Evolutionary conservation across 1,140 invertebrate genomes (phyloP), one percentile per base, ranked within the genome.

Genomic region (Pogonomyrmex barbatus): DNA sequence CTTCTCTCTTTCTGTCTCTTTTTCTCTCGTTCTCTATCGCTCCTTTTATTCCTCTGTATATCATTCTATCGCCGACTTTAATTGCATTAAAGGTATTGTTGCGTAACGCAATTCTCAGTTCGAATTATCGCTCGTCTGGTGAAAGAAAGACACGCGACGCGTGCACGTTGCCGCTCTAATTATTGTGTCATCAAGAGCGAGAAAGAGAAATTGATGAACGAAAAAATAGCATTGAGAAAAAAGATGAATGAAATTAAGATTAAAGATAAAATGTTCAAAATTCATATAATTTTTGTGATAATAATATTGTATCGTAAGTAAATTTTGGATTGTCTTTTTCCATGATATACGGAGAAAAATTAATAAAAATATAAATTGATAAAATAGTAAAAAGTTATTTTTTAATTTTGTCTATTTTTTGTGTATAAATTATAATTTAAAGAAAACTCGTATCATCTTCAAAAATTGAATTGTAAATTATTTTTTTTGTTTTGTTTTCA

Each of bases 1-100:
- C n/a, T 56, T 47, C 52, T 83, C 24, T 33, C 73, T 52, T 17
- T 82, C 14, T 56, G 42, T 62, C 17, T 75, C 54, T 54, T 12
- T 60, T 12, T 36, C 30, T 42, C 17, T 24, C 14, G 0, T 24
- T 54, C 39, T 62, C 45, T 71, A 47, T 81, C 17, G 33, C 50
- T 71, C 45, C 30, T 42, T 63, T 67, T 77, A 30, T 54, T 52
- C 71, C 60, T 79, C n/a, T 79, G 63, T 58, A 39, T 70, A 36
- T 67, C 85, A 88, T 87, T 93, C 87, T 87, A 91, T 91, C 90
- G 85, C 79, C 81, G 77, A 67, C 86, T 90, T 89, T 92, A 92
- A 91, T 91, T 91, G 88, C 88, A 79, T 81, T 85, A 81, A 83
- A 50, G 45, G 70, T 76, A 77, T 91, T 73, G 89, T 93, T 91